Conservation (phyloP, 2,888 invertebrate genomes). For the Pharmacophagus antenor region DNA sequence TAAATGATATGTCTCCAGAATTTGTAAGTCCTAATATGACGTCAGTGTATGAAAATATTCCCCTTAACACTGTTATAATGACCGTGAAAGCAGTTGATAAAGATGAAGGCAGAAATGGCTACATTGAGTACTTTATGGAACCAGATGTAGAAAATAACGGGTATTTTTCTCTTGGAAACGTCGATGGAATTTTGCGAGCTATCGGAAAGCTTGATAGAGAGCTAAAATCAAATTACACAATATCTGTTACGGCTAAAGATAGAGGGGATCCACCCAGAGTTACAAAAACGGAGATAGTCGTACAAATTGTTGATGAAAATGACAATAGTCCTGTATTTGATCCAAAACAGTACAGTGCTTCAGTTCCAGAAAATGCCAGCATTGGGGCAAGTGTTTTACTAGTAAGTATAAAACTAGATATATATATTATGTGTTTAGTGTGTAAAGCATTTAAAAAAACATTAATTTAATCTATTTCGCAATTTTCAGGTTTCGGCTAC, state of each 20-base stretch:
- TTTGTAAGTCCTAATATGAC: constrained; percentile 91
- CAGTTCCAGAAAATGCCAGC: constrained; percentile 95
- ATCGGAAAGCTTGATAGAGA: constrained; percentile 94
- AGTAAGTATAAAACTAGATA: constrained; percentile 68
- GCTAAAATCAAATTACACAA: constrained; percentile 85
- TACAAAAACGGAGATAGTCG: constrained; percentile 84
- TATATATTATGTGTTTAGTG: no score
- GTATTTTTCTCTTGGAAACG: constrained; percentile 90
- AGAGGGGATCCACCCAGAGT: constrained; percentile 91
- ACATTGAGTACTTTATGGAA: constrained; percentile 91
- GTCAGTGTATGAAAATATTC: constrained; percentile 90
- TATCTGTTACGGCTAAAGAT: constrained; percentile 91
- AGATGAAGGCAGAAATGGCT: constrained; percentile 95
- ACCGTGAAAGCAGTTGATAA: constrained; percentile 93
- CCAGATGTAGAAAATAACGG: constrained; percentile 83
- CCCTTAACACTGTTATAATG: constrained; percentile 92
- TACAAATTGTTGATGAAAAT: constrained; percentile 92
- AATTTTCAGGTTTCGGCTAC: constrained; percentile 89
- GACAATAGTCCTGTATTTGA: constrained; percentile 95
- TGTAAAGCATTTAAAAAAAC: no score
- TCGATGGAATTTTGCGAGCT: constrained; percentile 92
- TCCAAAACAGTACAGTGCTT: constrained; percentile 93
- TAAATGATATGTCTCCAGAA: constrained; percentile 94
- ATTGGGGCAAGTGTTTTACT: constrained; percentile 94
- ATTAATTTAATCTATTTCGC: not conserved